phyloP scores from a whole-genome alignment of 2,888 invertebrate genomes.

The Nomada lathburiana region DNA sequence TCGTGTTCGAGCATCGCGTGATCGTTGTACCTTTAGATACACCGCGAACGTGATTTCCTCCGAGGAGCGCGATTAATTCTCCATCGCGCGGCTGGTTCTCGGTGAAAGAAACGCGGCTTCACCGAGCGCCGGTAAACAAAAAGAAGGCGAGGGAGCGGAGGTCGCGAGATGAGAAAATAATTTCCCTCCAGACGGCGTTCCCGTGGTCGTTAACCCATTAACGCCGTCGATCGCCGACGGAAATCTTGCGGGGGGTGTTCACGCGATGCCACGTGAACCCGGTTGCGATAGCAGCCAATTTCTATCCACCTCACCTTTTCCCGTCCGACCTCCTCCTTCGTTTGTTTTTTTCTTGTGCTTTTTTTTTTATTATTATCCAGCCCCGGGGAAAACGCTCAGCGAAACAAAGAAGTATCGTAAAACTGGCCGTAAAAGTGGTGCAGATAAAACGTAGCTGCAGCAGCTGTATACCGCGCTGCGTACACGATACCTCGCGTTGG shows the following conservation, averaged over 20 bases:
- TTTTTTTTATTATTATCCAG: conserved; percentile 38
- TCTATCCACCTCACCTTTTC: conserved; percentile 43
- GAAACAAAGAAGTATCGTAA: conserved; percentile 71
- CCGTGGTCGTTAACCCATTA: conserved; percentile 69
- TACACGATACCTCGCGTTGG: conserved; percentile 22
- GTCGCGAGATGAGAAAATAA: conserved; percentile 64
- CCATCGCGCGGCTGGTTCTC: conserved; percentile 9
- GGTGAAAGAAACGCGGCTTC: background rate
- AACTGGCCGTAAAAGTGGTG: conserved; percentile 63
- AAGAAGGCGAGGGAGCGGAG: conserved; percentile 12
- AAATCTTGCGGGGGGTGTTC: conserved; percentile 3
- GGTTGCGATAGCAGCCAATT: conserved; percentile 45
- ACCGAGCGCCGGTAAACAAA: background rate
- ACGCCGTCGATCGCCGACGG: conserved; percentile 63
- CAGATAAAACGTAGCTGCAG: conserved; percentile 63
- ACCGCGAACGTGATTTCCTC: background rate
- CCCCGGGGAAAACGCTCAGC: conserved; percentile 36
- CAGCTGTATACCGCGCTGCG: conserved; percentile 36
- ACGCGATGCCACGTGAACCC: conserved; percentile 23
- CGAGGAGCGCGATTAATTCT: conserved; percentile 19
- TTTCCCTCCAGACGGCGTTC: conserved; percentile 66
- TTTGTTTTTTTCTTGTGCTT: conserved; percentile 16
- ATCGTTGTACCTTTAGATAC: background rate
- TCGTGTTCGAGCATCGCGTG: background rate
- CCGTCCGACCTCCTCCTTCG: background rate